phyloP scores from a whole-genome alignment of 1,140 invertebrate genomes.

The Tyrophagus putrescentiae region DNA sequence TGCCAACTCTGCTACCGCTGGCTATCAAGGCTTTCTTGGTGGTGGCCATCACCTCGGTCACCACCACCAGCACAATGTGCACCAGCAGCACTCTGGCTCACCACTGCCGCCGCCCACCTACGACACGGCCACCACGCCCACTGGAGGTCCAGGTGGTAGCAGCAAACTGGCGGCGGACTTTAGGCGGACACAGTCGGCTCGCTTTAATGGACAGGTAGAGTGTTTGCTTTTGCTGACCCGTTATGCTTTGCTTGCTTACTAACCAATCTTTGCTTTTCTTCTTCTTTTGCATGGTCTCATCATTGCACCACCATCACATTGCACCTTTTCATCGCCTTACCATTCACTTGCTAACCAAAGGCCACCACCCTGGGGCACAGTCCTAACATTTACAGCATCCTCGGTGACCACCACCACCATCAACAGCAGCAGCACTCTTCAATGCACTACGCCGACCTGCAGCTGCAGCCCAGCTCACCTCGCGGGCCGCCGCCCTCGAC shows the following conservation, averaged over 20 bases:
- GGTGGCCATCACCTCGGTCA: background rate
- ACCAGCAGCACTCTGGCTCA: slow-evolving; percentile 4
- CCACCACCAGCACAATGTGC: background rate
- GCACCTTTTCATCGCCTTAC: background rate
- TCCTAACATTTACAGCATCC: slow-evolving; percentile 19
- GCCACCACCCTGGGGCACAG: background rate
- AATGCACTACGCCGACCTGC: slow-evolving; percentile 22
- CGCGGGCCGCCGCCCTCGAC: background rate
- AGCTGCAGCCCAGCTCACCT: background rate
- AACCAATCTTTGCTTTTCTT: background rate
- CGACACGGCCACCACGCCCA: background rate
- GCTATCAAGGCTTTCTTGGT: background rate
- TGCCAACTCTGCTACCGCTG: background rate
- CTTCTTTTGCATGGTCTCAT: background rate
- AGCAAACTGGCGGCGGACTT: slow-evolving; percentile 11
- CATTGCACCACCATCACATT: background rate
- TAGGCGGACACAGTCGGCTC: slow-evolving; percentile 19
- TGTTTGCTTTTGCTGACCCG: background rate
- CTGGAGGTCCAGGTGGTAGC: too few relatives aligned
- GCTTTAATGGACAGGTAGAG: slow-evolving; percentile 18
- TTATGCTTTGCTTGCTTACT: background rate
- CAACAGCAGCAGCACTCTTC: background rate
- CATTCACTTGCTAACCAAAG: background rate
- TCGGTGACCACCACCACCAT: slow-evolving; percentile 1
- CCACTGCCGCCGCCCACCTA: slow-evolving; percentile 9